Percentiles rank a stretch among this genome's conserved stretches.
phyloP scores from a whole-genome alignment of 2,888 invertebrate species.

The Heliconius cydno region DNA sequence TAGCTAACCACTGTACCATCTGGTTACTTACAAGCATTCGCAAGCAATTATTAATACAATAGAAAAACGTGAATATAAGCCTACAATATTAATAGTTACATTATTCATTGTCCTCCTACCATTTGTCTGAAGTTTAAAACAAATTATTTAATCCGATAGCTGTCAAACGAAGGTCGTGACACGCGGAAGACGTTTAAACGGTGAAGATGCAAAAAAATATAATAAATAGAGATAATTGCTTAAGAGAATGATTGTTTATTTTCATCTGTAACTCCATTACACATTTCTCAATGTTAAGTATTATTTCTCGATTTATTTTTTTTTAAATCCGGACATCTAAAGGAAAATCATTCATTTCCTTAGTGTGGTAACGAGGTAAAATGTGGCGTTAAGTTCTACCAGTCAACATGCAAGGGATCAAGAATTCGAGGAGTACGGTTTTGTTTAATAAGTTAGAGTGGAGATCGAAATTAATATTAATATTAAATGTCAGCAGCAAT shows the following conservation, averaged over 20 bases:
- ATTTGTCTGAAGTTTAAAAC: constrained; percentile 24
- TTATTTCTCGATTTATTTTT: background rate
- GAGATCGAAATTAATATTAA: too few species aligned
- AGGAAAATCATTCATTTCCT: background rate
- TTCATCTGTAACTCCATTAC: background rate
- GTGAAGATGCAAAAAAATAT: constrained; percentile 4
- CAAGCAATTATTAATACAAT: constrained; percentile 6
- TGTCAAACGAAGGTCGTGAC: constrained; percentile 21
- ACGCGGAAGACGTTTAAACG: constrained; percentile 20
- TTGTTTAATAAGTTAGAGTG: too few species aligned
- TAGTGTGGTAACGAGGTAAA: too few species aligned
- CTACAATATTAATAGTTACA: constrained; percentile 24
- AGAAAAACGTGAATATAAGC: constrained; percentile 1
- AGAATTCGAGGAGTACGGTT: too few species aligned
- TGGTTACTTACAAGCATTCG: background rate
- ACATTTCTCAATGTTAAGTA: too few species aligned
- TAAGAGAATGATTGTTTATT: background rate
- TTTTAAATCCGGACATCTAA: background rate
- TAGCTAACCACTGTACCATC: background rate
- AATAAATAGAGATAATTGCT: background rate
- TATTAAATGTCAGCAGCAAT: too few species aligned
- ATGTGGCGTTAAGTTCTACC: too few species aligned
- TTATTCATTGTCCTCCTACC: constrained; percentile 31
- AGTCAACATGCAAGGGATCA: too few species aligned
- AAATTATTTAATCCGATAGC: constrained; percentile 28